Base-by-base conservation (phyloP, 92 coral and sea anemone species). In the Micromussa lordhowensis region DNA sequence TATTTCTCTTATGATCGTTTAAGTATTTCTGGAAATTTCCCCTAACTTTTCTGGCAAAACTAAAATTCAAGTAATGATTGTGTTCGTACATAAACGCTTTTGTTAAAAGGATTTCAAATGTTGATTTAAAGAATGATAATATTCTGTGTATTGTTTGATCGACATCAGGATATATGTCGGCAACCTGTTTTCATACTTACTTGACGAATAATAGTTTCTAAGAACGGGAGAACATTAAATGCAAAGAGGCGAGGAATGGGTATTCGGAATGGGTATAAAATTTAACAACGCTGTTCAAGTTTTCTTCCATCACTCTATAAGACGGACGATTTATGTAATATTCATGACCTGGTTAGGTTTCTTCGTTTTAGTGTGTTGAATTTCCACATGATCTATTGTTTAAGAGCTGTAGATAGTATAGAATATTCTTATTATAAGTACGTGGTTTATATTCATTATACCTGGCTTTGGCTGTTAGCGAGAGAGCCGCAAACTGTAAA, bases 391-490 rank as follows among this genome's bases (percentile, higher is more conserved):
- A 69, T 28, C 12, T 3, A 69, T 13, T 16, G 3, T 29, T 12
- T 28, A 30, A 12, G 12, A n/a, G 3, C 75, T 69, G 18, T 12
- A 30, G 13, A 30, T 7, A 13, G 16, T 13, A 68, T n/a, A 9
- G 28, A 68, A 31, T 58, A 5, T 58, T 58, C 48, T 71, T 30
- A 34, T 34, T 70, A 29, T 15, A 28, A 31, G 32, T 68, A 32
- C 34, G 44, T 11, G 30, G n/a, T 34, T 8, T 30, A 19, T 34
- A 71, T 63, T 49, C 32, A 32, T 24, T 38, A 36, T 82, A 82
- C 86, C 86, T 82, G 59, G 55, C 28, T 9, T 44, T 68, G 59
- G 86, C 34, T 68, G 38, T 55, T 28, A 44, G 86, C 58, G 64
- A 32, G 13, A 14, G 78, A 72, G 74, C 31, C 70, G 70, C 24